Evolutionary conservation across 2,113 vertebrate genomes (phyloP).

Genomic region (Ceyx cyanopectus): DNA sequence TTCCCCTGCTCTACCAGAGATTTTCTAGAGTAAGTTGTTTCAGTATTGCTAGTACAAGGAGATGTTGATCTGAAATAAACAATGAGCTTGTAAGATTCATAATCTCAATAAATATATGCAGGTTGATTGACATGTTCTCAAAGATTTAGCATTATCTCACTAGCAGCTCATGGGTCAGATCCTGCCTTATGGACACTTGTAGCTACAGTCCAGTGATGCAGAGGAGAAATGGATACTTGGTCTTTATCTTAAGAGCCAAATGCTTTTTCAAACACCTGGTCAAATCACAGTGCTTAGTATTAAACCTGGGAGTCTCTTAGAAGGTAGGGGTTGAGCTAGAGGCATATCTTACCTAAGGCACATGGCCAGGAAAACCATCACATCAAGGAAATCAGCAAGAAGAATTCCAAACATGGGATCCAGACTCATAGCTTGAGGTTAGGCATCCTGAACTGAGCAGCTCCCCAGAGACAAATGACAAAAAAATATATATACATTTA

Average conservation of each 20-base stretch:
- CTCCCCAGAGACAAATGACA: background rate
- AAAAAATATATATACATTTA: background rate
- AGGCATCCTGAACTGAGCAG: background rate
- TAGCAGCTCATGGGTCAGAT: background rate
- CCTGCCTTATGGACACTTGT: background rate
- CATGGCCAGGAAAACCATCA: background rate
- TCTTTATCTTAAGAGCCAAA: background rate
- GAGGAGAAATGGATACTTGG: background rate
- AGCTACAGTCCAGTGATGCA: accelerated
- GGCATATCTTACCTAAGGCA: background rate
- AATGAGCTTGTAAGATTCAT: background rate
- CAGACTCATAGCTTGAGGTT: background rate
- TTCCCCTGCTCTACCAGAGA: background rate
- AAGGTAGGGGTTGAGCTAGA: background rate
- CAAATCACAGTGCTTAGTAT: background rate
- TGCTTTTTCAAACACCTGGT: background rate
- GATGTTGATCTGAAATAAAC: background rate
- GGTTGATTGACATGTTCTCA: background rate
- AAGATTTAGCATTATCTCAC: background rate
- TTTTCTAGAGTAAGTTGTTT: background rate
- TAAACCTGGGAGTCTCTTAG: background rate
- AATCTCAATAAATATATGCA: background rate
- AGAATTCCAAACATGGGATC: background rate
- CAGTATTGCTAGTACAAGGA: background rate
- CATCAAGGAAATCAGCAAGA: background rate